Conservation (phyloP, 2,113 vertebrate species). For the Xiphophorus maculatus region DNA sequence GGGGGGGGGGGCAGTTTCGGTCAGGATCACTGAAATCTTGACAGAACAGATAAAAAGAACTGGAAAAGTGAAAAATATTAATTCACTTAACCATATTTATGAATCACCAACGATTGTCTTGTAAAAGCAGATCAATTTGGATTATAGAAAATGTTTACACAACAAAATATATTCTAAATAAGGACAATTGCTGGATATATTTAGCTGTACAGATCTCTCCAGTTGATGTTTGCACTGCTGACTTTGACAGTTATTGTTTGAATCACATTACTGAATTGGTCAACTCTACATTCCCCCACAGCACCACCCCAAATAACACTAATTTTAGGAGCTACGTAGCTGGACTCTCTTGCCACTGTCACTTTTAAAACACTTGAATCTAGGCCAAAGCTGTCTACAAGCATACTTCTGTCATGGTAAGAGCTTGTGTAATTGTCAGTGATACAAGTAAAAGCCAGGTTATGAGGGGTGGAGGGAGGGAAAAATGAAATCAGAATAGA, state of each 20-base stretch:
- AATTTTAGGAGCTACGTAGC: slow-evolving; percentile 28
- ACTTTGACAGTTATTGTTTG: slow-evolving; percentile 66
- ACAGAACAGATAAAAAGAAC: slow-evolving; percentile 48
- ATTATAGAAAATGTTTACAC: slow-evolving; percentile 44
- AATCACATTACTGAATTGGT: slow-evolving; percentile 68
- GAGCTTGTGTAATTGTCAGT: slow-evolving; percentile 60
- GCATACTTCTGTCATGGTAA: slow-evolving; percentile 50
- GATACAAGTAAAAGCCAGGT: slow-evolving; percentile 39
- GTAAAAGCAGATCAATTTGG: slow-evolving; percentile 20
- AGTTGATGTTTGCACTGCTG: slow-evolving; percentile 35
- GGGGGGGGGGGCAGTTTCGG: slow-evolving; percentile 62
- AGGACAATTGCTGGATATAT: slow-evolving; percentile 25
- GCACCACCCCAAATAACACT: slow-evolving; percentile 2
- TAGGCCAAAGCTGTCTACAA: slow-evolving; percentile 43
- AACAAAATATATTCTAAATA: slow-evolving; percentile 49
- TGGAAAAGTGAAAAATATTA: slow-evolving; percentile 24
- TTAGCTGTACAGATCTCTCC: slow-evolving; percentile 7
- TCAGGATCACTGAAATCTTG: slow-evolving; percentile 44
- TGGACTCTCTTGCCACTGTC: slow-evolving; percentile 37
- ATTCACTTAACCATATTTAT: slow-evolving; percentile 2
- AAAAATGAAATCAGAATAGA: slow-evolving; percentile 64
- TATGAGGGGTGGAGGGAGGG: slow-evolving; percentile 36
- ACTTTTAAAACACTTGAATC: slow-evolving; percentile 54
- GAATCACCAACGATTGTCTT: slow-evolving; percentile 41
- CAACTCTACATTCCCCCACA: slow-evolving; percentile 60